Evolutionary conservation across 2,797 vertebrate genomes (phyloP), one percentile per base, ranked within the genome.

Genomic region (Stomatorhinus walkeri): DNA sequence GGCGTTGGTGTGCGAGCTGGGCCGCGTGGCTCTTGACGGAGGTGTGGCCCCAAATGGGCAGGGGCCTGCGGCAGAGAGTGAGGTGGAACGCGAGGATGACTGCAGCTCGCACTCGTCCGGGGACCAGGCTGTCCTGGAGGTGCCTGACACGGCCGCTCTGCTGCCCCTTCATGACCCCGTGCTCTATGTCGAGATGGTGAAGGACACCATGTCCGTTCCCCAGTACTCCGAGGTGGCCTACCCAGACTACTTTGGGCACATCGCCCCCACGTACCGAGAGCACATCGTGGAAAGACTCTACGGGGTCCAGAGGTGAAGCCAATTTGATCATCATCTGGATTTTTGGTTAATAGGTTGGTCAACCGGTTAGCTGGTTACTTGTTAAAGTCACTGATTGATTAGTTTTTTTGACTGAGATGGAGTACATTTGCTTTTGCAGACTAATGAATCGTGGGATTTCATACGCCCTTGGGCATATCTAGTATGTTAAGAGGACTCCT

Each of bases 191-290:
- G 97, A 98, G 92, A 96, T 97, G 95, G 96, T 98, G 90, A 99
- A 98, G 93, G 95, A 90, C 51, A 99, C 98, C 0, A 94, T 92
- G 83, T 99, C 98, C 54, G 96, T 99, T 64, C 98, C 97, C 0
- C 95, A 95, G 59, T 99, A 99, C 81, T 95, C 97, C 48, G 98
- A 99, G 92, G 97, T 99, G 91, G 98, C 98, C 76, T 99, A 99
- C 92, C 98, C 98, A 32, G 98, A 99, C 94, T 99, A 99, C 94
- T 99, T 97, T 93, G 98, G 98, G 46, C 98, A 99, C 87, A 94
- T 98, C 90, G 96, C 97, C 2, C 97, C 97, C 36, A 95, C 95
- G 12, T 97, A 97, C 92, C 96, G 95, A 86, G 98, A 99, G 84
- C 97, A 96, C 85, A 97, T 97, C 91, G 90, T 98, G 92, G 97